phyloP scores from a whole-genome alignment of 2,113 vertebrate species.

The Spermophilus dauricus region DNA sequence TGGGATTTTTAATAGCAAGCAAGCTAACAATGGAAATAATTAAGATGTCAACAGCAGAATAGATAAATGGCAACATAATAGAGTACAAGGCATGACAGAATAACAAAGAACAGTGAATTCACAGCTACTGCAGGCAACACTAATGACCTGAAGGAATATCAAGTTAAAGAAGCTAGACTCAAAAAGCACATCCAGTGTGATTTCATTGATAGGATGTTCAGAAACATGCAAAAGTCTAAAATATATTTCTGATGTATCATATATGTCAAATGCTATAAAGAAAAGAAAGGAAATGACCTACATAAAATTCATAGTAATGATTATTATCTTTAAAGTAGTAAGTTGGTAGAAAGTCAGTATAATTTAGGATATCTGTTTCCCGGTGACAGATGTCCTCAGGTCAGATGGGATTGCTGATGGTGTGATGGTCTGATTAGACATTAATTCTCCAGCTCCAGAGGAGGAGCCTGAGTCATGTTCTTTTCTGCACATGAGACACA shows the following conservation, averaged over 20 bases:
- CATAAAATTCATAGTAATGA: not conserved
- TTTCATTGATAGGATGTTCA: not conserved
- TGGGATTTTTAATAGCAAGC: not conserved
- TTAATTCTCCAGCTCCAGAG: not conserved
- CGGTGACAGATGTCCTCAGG: not conserved
- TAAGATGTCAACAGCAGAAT: not conserved
- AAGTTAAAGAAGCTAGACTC: not conserved
- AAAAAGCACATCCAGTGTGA: not conserved
- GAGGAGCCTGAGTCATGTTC: not conserved
- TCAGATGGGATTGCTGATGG: not conserved
- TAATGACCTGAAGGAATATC: not conserved
- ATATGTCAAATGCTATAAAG: not conserved
- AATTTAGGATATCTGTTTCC: not conserved
- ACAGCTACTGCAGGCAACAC: too few relatives aligned
- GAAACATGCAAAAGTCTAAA: not conserved
- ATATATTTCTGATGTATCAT: not conserved
- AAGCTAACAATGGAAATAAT: not conserved
- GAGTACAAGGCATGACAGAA: not conserved
- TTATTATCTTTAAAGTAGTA: not conserved
- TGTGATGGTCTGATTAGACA: conserved; percentile 3
- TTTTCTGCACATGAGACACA: not conserved
- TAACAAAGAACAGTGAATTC: too few relatives aligned
- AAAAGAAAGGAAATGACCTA: not conserved
- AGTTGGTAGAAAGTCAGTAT: not conserved
- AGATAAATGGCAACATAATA: not conserved